Evolutionary conservation across 2,113 vertebrate species (phyloP), one percentile per base, ranked within the genome.

Genomic region (Odontophorus gujanensis): DNA sequence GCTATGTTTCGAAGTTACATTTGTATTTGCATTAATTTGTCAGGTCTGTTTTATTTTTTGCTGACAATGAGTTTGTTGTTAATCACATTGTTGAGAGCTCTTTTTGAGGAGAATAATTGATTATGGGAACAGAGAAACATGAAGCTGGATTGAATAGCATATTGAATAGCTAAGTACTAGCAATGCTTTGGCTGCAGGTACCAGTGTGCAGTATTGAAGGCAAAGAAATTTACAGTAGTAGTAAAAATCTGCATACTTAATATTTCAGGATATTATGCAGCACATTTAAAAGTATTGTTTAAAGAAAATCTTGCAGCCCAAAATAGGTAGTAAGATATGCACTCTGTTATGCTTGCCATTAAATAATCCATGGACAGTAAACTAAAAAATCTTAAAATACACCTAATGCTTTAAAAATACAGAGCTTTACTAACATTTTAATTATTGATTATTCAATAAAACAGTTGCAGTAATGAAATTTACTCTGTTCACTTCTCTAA

Each of bases 21-120:
- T 91, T 87, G 42, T 92, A 50, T 22, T 92, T 95, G 21, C 80
- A 88, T 89, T 93, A 30, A 85, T 80, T 96, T 81, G 50, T 71
- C 75, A 71, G 78, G 50, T 96, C 77, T 90, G 30, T 87, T 89
- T 73, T 34, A 36, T 18, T 47, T 45, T 47, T 32, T n/a, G 50
- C 28, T 81, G n/a, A 40, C 28, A 78, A 14, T 77, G 82, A 91
- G 40, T 74, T 93, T 82, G 67, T 77, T 95, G 73, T 80, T 92
- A 93, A 43, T 90, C 68, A 89, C n/a, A 21, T 57, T 96, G 81
- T 80, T 90, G 77, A 80, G 61, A 51, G 81, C 38, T 26, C 4
- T 59, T 55, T 80, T 59, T 96, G 68, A 66, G 87, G 93, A 65
- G 68, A 32, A 78, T 85, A 77, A 82, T 30, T 28, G 5, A 28